These are phyloP conservation scores for Pseudorasbora parva DNA, from an alignment of 2,113 vertebrate species.

Conservation along the genomic window DNA sequence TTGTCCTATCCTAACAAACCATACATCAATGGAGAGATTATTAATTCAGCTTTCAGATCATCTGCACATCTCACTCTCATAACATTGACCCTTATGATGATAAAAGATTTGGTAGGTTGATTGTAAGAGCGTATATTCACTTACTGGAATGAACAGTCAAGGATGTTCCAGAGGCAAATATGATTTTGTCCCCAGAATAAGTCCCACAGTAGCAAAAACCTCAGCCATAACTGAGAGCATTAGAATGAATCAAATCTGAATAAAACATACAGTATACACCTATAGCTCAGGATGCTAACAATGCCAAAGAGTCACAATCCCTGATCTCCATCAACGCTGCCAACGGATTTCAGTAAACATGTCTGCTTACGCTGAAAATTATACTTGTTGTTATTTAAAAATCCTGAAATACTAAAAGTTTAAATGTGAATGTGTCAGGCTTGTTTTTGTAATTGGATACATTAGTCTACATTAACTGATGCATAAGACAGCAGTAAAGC, in stretches of 20 bases:
- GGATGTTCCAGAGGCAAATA: slow-evolving; percentile 37
- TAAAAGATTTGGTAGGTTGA: neutral
- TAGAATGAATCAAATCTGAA: neutral
- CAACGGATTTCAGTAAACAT: neutral
- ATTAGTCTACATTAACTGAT: neutral
- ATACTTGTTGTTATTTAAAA: too few species aligned
- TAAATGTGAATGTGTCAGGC: neutral
- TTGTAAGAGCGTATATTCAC: neutral
- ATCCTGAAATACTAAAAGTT: neutral
- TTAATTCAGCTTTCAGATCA: too few species aligned
- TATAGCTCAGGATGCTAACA: neutral
- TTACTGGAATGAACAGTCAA: slow-evolving; percentile 27
- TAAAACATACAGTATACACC: neutral
- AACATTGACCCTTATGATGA: too few species aligned
- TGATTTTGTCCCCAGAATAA: slow-evolving; percentile 22
- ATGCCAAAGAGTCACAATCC: too few species aligned
- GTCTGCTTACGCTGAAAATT: neutral
- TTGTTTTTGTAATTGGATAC: neutral
- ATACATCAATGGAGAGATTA: too few species aligned
- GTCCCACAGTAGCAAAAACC: slow-evolving; percentile 40
- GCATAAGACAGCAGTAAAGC: neutral
- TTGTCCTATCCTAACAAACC: too few species aligned
- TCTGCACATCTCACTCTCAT: too few species aligned
- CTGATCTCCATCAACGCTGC: too few species aligned
- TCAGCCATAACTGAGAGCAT: neutral